Evolutionary conservation across 2,888 invertebrate genomes (phyloP), one percentile per base, ranked within the genome.

Genomic region (Mythimna pallens): DNA sequence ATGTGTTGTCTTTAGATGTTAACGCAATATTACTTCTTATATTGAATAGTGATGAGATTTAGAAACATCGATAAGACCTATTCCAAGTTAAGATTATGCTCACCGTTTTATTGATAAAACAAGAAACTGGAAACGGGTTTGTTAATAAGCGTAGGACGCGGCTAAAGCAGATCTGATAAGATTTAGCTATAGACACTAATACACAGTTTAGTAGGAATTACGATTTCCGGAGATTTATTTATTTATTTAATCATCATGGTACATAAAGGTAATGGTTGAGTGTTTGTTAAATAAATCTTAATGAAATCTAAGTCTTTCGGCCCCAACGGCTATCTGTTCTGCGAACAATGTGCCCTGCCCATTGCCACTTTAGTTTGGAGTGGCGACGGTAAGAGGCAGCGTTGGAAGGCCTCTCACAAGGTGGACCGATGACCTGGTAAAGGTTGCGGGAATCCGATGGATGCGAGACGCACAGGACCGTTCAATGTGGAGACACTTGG

Each of bases 41-140:
- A 75, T 47, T 17, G 43, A 80, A 9, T 65, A 80, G 76, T 76
- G 81, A 80, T 74, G 76, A 6, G 43, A 57, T 75, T 43, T 22
- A 10, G 25, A 65, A 61, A 62, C 47, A 75, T 80, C 81, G 65
- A 80, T 80, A 65, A 43, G 22, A 25, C n/a, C 55, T 25, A 52
- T 34, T 54, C 50, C 50, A 7, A 55, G 43, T 73, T 73, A 14
- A 57, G 55, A 65, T 64, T 80, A 80, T 61, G 73, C 34, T 78
- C 62, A 76, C 54, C n/a, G 59, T 59, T 55, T 25, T 20, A 76
- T 64, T 50, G 59, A 59, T 76, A 76, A 66, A 80, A 62, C 61
- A 5, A 47, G 59, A 64, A 76, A 69, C 81, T 55, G 22, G 81
- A 55, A 25, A 10, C 47, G 17, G 52, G 76, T 34, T 61, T 72